These are phyloP conservation scores for Echinops telfairi DNA, from an alignment of 2,113 vertebrate species.

Conservation along the genomic window DNA sequence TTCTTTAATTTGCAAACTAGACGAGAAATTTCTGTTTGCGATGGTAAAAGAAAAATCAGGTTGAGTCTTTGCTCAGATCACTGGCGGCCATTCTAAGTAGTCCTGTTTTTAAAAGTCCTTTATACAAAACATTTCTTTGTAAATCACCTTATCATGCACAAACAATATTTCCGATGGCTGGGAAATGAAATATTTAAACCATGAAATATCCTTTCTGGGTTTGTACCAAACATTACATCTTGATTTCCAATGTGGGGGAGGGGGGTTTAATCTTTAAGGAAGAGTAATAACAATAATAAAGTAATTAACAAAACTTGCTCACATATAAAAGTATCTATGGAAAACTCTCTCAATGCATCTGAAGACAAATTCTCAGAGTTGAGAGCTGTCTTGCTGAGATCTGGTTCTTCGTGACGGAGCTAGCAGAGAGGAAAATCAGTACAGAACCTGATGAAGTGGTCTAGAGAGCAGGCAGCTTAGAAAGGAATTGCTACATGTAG, in stretches of 20 bases:
- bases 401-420: constrained; percentile 88
- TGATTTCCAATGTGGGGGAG: constrained; percentile 81
- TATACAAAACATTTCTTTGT: constrained; percentile 72
- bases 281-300: constrained; percentile 84
- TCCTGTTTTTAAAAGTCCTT: constrained; percentile 70
- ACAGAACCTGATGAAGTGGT: constrained; percentile 88
- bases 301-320: constrained; percentile 84
- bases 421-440: constrained; percentile 87
- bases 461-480: constrained; percentile 91
- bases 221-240: constrained; percentile 89
- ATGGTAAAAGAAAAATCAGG: constrained; percentile 72
- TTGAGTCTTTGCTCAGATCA: constrained; percentile 77
- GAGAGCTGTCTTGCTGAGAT: constrained; percentile 87
- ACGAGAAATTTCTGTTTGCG: constrained; percentile 68
- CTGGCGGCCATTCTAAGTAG: constrained; percentile 63
- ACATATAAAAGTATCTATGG: constrained; percentile 85
- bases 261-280: constrained; percentile 83
- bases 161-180: constrained; percentile 78
- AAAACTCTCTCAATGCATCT: constrained; percentile 88
- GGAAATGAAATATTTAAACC: constrained; percentile 80
- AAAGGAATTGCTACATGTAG: constrained; percentile 96
- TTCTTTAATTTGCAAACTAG: constrained; percentile 74
- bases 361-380: constrained; percentile 88
- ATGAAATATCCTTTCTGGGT: constrained; percentile 77
- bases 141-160: constrained; percentile 78